phyloP scores from a whole-genome alignment of 2,888 invertebrate species.

The Tromatobia lineatoria region DNA sequence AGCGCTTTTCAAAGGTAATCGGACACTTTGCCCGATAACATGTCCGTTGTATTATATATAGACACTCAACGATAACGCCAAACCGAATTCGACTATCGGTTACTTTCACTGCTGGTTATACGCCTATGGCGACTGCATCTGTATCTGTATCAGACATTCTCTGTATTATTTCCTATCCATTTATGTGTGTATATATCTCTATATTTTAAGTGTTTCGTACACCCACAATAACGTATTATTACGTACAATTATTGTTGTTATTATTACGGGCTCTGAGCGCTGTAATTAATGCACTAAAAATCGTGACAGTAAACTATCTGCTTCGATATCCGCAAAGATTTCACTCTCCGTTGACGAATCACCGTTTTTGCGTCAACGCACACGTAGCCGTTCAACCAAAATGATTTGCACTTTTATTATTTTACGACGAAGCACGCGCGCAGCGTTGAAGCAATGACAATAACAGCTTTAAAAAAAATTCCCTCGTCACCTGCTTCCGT shows the following conservation, averaged over 20 bases:
- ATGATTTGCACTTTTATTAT: conserved; percentile 62
- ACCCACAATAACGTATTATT: conserved; percentile 10
- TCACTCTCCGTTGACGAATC: neutral
- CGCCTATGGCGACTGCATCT: conserved; percentile 11
- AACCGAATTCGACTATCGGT: conserved; percentile 55
- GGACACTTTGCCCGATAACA: conserved; percentile 25
- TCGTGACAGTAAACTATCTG: neutral
- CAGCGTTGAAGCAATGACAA: neutral
- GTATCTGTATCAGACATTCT: neutral
- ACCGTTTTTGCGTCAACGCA: neutral
- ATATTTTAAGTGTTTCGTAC: neutral
- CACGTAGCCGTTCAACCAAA: conserved; percentile 38
- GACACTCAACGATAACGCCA: conserved; percentile 41
- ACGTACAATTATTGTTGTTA: neutral
- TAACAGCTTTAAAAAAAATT: conserved; percentile 30
- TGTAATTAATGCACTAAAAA: conserved; percentile 31
- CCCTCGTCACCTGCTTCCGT: conserved; percentile 20
- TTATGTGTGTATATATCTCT: neutral
- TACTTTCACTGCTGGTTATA: conserved; percentile 52
- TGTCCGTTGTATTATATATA: neutral
- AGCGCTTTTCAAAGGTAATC: conserved; percentile 13
- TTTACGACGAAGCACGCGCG: conserved; percentile 22
- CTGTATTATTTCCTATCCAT: neutral
- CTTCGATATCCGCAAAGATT: conserved; percentile 4
- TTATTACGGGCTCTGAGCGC: neutral